Evolutionary conservation across 2,888 invertebrate species (phyloP).

Genomic region (Melieria omissa): DNA sequence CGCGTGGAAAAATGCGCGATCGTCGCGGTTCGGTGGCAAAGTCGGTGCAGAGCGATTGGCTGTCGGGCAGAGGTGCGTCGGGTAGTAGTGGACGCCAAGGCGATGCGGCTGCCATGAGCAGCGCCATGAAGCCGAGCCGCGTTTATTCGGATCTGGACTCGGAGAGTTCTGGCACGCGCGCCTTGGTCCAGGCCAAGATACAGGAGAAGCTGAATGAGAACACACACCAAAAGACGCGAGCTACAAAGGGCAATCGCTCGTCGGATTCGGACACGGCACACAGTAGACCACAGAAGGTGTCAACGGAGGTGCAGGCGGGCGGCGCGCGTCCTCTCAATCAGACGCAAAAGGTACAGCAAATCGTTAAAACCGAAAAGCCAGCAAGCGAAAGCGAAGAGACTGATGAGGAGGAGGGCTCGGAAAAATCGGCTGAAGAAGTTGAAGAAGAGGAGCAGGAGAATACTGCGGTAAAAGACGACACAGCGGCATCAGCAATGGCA

Average conservation of each 20-base stretch:
- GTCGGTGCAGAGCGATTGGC: conserved; percentile 60
- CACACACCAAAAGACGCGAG: conserved; percentile 36
- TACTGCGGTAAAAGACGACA: conserved; percentile 41
- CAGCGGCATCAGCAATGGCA: not conserved
- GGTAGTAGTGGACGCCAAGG: conserved; percentile 21
- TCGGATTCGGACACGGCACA: conserved; percentile 41
- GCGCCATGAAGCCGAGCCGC: conserved; percentile 48
- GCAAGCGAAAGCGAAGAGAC: conserved; percentile 18
- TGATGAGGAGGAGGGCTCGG: conserved; percentile 44
- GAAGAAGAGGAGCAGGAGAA: conserved; percentile 38
- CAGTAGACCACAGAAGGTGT: conserved; percentile 30
- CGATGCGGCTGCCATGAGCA: conserved; percentile 42
- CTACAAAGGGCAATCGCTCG: conserved; percentile 39
- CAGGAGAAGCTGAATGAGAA: conserved; percentile 60
- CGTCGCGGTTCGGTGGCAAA: conserved; percentile 57
- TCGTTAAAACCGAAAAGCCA: not conserved
- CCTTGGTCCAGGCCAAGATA: conserved; percentile 66
- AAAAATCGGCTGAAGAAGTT: conserved; percentile 43
- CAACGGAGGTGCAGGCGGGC: conserved; percentile 41
- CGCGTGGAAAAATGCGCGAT: conserved; percentile 51
- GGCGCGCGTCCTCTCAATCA: not conserved
- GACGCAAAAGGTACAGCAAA: conserved; percentile 36
- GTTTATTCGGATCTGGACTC: conserved; percentile 65
- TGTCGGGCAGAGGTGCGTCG: conserved; percentile 52
- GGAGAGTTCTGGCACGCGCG: conserved; percentile 63